Base-by-base conservation (phyloP, 2,113 vertebrate genomes). In the Macrotus californicus region DNA sequence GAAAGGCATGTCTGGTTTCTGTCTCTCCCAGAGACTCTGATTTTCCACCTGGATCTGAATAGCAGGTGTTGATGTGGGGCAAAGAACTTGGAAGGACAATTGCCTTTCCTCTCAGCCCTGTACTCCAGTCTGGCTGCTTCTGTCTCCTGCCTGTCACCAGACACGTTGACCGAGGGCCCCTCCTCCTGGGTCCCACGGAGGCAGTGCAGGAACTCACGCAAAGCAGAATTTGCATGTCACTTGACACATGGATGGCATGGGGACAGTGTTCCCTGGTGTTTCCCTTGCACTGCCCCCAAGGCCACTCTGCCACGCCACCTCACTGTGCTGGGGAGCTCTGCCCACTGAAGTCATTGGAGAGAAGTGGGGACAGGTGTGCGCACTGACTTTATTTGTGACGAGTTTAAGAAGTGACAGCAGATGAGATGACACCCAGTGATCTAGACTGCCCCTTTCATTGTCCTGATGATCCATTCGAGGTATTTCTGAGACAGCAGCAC, bases 381-480 rank as follows among this genome's bases (percentile, higher is more conserved):
- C 31, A 22, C 9, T 86, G 77, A 26, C 72, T 97, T 96, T 96
- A 96, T 97, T 96, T 89, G 36, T 34, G 48, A 29, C 69, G 43
- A 43, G 56, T 83, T 22, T 5, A 72, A 87, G 13, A 88, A 52
- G 54, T 19, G 4, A 48, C 67, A 89, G 18, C n/a, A n/a, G 81
- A 46, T 73, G 48, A 8, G 6, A 36, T 3, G 48, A 31, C 8
- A 31, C 1, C 1, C 34, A 8, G 1, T 16, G 12, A 26, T 76
- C 0, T 97, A 95, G 52, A 36, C 72, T 75, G 1, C 94, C 52
- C 0, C 50, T 24, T 84, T 76, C 21, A 94, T 97, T 7, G 94
- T 98, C 43, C 87, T 92, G 0, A 6, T 90, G 96, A 98, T 98
- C 98, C 98, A 99, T 3, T 48, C 34, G 9, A 98, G 72, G 29